Percentiles rank a stretch among this genome's conserved stretches.
Conservation (phyloP, 2,888 invertebrate species). For the Kuschelorhynchus macadamiae region DNA sequence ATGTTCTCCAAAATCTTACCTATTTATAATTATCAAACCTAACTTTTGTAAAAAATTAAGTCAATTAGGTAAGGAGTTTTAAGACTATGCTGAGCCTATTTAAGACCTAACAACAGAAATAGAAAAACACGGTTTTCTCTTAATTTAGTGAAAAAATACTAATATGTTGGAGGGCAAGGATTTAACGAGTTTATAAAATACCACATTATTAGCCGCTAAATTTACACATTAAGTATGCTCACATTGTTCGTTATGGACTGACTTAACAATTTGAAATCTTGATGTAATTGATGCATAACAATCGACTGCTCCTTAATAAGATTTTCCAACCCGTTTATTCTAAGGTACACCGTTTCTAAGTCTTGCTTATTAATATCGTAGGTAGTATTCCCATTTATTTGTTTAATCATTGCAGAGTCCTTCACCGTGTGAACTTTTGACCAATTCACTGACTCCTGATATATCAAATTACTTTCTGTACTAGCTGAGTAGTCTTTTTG, state of each 20-base stretch:
- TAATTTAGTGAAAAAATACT: too few relatives aligned
- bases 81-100: too few relatives aligned
- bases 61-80: too few relatives aligned
- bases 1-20: too few relatives aligned
- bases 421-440: conserved; percentile 58
- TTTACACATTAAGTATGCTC: too few relatives aligned
- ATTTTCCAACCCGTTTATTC: conserved; percentile 62
- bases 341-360: conserved; percentile 60
- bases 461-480: conserved; percentile 36
- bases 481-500: conserved; percentile 53
- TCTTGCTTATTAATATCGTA: conserved; percentile 56
- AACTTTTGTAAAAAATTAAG: too few relatives aligned
- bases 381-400: conserved; percentile 53
- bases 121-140: too few relatives aligned
- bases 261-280: conserved; percentile 59
- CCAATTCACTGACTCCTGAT: conserved; percentile 55
- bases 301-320: conserved; percentile 63
- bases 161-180: too few relatives aligned
- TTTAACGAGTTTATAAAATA: too few relatives aligned
- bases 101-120: too few relatives aligned
- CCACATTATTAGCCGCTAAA: too few relatives aligned
- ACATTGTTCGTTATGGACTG: conserved; percentile 29
- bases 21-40: too few relatives aligned
- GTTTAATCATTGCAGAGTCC: conserved; percentile 54
- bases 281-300: conserved; percentile 62